Conservation (phyloP, 2,113 vertebrate species). For the Zosterops lateralis region DNA sequence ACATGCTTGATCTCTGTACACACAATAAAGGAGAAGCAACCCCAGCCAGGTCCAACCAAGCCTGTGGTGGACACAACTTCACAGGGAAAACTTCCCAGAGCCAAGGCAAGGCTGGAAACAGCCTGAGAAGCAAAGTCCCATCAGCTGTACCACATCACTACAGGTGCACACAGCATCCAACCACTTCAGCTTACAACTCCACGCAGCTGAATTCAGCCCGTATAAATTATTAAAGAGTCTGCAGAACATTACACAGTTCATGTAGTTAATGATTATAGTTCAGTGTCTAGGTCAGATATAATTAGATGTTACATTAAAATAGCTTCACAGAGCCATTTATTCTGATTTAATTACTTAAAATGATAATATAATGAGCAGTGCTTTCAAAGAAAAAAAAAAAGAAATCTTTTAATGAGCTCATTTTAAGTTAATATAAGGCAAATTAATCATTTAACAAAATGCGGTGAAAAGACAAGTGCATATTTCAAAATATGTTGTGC, state of each 20-base stretch:
- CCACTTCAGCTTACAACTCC: slow-evolving; percentile 16
- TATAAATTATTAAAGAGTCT: slow-evolving; percentile 86
- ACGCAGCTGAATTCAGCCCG: slow-evolving; percentile 72
- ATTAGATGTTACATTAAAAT: slow-evolving; percentile 90
- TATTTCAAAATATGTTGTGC: slow-evolving; percentile 54
- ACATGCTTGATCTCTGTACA: rapidly evolving
- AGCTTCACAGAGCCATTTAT: slow-evolving; percentile 87
- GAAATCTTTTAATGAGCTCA: slow-evolving; percentile 75
- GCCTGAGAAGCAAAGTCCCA: background rate
- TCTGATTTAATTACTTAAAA: slow-evolving; percentile 93
- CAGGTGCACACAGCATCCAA: slow-evolving; percentile 58
- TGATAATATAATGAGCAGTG: slow-evolving; percentile 82
- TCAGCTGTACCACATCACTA: background rate
- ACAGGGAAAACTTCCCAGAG: rapidly evolving
- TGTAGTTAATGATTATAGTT: slow-evolving; percentile 91
- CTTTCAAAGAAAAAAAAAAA: slow-evolving; percentile 76
- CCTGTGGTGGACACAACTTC: rapidly evolving
- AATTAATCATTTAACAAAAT: slow-evolving; percentile 76
- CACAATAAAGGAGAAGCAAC: background rate
- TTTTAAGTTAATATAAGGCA: slow-evolving; percentile 79
- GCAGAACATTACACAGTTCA: slow-evolving; percentile 86
- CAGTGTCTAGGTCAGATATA: slow-evolving; percentile 90
- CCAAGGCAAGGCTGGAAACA: background rate
- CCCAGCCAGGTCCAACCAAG: rapidly evolving
- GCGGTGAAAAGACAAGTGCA: slow-evolving; percentile 49